Evolutionary conservation across 2,797 vertebrate genomes (phyloP).

Genomic region (Bradypus variegatus): DNA sequence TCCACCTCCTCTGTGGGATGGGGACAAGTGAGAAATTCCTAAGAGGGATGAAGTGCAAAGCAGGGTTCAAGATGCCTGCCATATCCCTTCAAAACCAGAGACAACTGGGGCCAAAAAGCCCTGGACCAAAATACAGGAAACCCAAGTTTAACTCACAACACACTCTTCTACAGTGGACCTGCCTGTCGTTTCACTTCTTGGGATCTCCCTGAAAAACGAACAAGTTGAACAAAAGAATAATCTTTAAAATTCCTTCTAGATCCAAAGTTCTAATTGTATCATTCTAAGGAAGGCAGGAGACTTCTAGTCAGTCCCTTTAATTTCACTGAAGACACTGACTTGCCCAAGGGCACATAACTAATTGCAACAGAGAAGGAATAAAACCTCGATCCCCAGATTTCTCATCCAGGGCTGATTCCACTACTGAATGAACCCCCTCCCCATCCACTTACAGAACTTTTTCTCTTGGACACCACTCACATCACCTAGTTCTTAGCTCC

Average conservation of each 20-base stretch:
- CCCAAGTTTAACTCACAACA: too few relatives aligned
- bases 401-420: neutral
- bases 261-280: neutral
- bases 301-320: too few relatives aligned
- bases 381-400: neutral
- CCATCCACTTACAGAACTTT: rapidly evolving
- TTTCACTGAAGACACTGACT: too few relatives aligned
- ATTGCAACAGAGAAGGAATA: too few relatives aligned
- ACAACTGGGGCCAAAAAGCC: too few relatives aligned
- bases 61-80: neutral
- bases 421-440: neutral
- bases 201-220: too few relatives aligned
- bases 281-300: neutral
- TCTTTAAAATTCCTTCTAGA: neutral
- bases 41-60: rapidly evolving
- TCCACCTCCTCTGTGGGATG: neutral
- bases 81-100: too few relatives aligned
- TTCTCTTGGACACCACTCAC: neutral
- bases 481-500: too few relatives aligned
- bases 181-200: too few relatives aligned
- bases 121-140: too few relatives aligned
- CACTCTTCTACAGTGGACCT: too few relatives aligned
- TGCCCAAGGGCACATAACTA: neutral
- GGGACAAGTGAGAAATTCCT: neutral
- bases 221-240: rapidly evolving